Evolutionary conservation across 23 tunicate genomes (phyloP), one percentile per base, ranked within the genome.

Genomic region (Ascidia mentula): DNA sequence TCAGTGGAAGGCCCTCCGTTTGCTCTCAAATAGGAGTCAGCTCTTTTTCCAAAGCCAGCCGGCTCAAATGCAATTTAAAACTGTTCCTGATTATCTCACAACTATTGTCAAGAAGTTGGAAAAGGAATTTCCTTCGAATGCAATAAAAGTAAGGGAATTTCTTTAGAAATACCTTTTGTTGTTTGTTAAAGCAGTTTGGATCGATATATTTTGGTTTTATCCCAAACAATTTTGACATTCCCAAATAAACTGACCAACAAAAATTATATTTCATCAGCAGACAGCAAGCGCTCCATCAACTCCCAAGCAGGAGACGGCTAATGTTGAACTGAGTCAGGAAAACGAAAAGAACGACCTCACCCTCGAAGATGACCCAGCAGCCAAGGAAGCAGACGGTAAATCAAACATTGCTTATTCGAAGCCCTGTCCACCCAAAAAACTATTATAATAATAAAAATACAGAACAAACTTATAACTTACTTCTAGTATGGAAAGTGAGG

Each of bases 1-100:
- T 69, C 97, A 92, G 61, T 96, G 99, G 99, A 84, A 89, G 73
- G 96, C 97, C 32, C 61, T 96, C 38, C 87, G 99, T n/a, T 73
- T 96, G 46, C 69, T 96, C 2, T 92, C 99, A 17, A 89, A 96
- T 34, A 70, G 89, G 32, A 89, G 96, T 46, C 89, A 83, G 45
- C 69, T 83, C 31, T 95, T 95, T 71, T 94, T 94, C 38, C 85
- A 81, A 38, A 84, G 94, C 61, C 99, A 86, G 76, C 99, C 99
- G 17, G 85, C 92, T 18, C 53, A 36, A n/a, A 82, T 90, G 87
- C 99, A 95, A 71, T 88, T 86, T 61, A 86, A 90, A 42, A 82
- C 89, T 2, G 96, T 95, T 15, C 86, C 96, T 61, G 91, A 95
- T 31, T 95, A 95, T 71, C 89, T 95, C 38, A 69, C 81, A 37